Evolutionary conservation across 2,888 invertebrate species (phyloP).

Genomic region (Orthosia cruda): DNA sequence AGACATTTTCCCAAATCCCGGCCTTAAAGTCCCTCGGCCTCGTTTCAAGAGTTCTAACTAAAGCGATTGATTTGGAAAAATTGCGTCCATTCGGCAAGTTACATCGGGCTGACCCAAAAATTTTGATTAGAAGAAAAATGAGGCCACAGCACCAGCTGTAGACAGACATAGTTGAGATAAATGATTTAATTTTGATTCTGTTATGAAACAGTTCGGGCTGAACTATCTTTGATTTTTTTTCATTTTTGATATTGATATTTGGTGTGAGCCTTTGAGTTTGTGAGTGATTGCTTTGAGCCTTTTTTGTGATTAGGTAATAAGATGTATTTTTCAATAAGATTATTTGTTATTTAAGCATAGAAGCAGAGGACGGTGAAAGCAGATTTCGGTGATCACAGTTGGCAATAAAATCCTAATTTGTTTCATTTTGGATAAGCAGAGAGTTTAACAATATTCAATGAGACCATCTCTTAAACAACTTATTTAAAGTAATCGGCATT

Average conservation of each 20-base stretch:
- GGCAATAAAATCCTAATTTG: background rate
- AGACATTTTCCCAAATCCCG: slow-evolving; percentile 8
- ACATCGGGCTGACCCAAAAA: slow-evolving; percentile 27
- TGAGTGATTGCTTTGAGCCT: no score
- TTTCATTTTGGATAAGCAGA: background rate
- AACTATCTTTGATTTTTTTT: background rate
- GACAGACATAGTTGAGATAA: slow-evolving; percentile 20
- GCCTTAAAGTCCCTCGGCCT: slow-evolving; percentile 7
- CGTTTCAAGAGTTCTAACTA: background rate
- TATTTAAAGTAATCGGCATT: no score
- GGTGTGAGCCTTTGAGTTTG: no score
- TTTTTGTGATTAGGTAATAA: background rate
- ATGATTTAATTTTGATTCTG: slow-evolving; percentile 20
- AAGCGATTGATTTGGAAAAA: slow-evolving; percentile 35
- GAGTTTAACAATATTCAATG: no score
- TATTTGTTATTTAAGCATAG: background rate
- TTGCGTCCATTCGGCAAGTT: slow-evolving; percentile 8
- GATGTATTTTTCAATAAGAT: background rate
- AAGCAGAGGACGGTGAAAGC: background rate
- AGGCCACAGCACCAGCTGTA: background rate
- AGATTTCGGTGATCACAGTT: background rate
- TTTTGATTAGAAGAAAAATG: slow-evolving; percentile 31
- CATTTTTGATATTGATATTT: background rate
- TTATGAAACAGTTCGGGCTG: background rate
- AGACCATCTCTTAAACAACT: no score